phyloP scores from a whole-genome alignment of 2,113 vertebrate species.

The Tychaedon coryphoeus region DNA sequence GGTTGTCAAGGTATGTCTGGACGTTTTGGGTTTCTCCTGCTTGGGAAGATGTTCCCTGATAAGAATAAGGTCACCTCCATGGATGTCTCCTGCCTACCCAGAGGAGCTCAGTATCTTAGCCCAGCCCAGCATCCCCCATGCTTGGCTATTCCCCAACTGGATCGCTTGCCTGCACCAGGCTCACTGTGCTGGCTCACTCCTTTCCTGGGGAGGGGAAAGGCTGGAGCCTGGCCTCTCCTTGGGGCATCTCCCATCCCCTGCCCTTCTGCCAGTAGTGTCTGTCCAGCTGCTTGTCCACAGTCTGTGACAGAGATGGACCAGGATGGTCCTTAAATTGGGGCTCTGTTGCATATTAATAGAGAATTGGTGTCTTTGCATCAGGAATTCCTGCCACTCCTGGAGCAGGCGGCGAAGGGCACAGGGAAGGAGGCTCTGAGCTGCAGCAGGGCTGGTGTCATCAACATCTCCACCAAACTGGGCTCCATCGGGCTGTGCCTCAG shows the following conservation, averaged over 20 bases:
- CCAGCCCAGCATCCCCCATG: background rate
- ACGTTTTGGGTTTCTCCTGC: background rate
- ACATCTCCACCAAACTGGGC: constrained; percentile 39
- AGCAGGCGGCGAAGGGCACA: rapidly evolving
- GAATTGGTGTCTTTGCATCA: rapidly evolving
- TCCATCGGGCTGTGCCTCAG: background rate
- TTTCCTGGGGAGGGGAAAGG: background rate
- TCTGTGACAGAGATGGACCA: background rate
- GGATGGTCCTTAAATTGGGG: rapidly evolving
- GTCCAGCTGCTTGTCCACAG: background rate
- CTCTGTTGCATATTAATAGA: background rate
- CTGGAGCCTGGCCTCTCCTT: background rate
- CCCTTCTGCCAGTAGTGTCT: background rate
- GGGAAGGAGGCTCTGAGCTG: constrained; percentile 2
- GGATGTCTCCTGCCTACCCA: background rate
- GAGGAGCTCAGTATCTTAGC: background rate
- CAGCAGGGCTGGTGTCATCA: background rate
- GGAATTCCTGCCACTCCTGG: constrained; percentile 45
- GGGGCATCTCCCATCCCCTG: background rate
- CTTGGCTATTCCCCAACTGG: background rate
- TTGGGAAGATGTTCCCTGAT: background rate
- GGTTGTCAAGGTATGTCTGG: background rate
- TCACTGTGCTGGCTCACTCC: rapidly evolving
- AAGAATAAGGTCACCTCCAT: background rate
- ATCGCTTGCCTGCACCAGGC: background rate